Evolutionary conservation across 2,113 vertebrate species (phyloP), one percentile per base, ranked within the genome.

Genomic region (Bufo gargarizans): DNA sequence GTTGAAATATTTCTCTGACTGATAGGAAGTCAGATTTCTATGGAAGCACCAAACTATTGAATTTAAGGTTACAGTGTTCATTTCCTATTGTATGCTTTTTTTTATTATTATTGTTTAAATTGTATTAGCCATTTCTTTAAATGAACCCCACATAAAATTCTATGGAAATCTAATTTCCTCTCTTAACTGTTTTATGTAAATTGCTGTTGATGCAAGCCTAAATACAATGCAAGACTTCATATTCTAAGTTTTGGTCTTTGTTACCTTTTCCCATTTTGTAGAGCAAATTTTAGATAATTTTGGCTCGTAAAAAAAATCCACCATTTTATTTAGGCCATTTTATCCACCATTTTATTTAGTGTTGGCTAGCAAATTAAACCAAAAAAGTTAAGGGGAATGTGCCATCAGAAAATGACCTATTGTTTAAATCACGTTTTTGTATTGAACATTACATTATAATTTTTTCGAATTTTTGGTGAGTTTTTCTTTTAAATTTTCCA

Each of bases 1-100:
- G 87, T 89, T 89, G 87, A 89, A 89, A 89, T 89, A 89, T 89
- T 84, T 89, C 87, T 89, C 45, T 78, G 71, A 88, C 71, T 89
- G 82, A 89, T 84, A 84, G 87, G 72, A 84, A 89, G 87, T 88
- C 56, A 77, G 80, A 88, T 88, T 88, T 84, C 67, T 77, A 88
- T 77, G 81, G 82, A 88, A 76, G 79, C 56, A 65, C 80, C 49
- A 33, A 65, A 83, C 61, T 72, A 87, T 55, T n/a, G 55, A 84
- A 89, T 84, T 89, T 84, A 84, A 89, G 82, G 87, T 69, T 83
- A 58, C 82, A 89, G 59, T 53, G 33, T 67, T 67, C 77, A 84
- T 88, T 77, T 84, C 13, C 22, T n/a, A 77, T 45, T 56, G 33
- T 69, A 19, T 45, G 59, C 45, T 43, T 83, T 56, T 45, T 72